These are phyloP conservation scores for Egretta garzetta DNA, from an alignment of 2,113 vertebrate genomes.

Conservation along the genomic window DNA sequence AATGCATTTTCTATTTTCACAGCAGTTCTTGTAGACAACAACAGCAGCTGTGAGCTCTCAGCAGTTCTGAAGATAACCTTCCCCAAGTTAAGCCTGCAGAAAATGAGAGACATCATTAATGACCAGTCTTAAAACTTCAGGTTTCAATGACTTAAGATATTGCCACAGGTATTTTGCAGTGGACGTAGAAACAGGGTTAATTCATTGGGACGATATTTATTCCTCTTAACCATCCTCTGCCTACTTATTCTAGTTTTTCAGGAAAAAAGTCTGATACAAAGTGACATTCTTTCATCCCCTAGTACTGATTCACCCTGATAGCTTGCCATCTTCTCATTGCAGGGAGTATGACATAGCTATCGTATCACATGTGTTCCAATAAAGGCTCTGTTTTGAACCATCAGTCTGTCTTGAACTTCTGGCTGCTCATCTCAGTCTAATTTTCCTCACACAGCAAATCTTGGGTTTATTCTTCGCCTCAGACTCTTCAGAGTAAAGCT, in stretches of 20 bases:
- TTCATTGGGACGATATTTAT: not conserved
- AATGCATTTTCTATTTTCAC: conserved; percentile 23
- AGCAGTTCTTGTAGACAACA: not conserved
- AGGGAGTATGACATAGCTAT: not conserved
- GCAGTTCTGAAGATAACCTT: conserved; percentile 11
- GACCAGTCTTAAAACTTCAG: not conserved
- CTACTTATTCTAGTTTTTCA: not conserved
- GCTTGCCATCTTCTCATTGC: not conserved
- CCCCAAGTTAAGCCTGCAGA: not conserved
- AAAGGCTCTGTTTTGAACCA: not conserved
- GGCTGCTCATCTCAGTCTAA: not conserved
- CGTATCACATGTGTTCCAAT: not conserved
- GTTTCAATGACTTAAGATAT: not conserved
- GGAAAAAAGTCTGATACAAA: not conserved
- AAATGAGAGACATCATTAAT: not conserved
- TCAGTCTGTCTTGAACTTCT: not conserved
- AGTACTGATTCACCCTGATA: not conserved
- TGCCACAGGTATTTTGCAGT: not conserved
- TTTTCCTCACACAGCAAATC: not conserved
- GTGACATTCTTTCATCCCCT: not conserved
- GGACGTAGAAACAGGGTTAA: not conserved
- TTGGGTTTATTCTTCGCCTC: not conserved
- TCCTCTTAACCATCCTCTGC: not conserved
- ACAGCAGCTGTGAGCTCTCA: conserved; percentile 18
- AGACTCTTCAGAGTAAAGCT: not conserved